Conservation (phyloP, 30 jellyfish, hydroid and myxozoan genomes). For the Rhopilema esculentum region DNA sequence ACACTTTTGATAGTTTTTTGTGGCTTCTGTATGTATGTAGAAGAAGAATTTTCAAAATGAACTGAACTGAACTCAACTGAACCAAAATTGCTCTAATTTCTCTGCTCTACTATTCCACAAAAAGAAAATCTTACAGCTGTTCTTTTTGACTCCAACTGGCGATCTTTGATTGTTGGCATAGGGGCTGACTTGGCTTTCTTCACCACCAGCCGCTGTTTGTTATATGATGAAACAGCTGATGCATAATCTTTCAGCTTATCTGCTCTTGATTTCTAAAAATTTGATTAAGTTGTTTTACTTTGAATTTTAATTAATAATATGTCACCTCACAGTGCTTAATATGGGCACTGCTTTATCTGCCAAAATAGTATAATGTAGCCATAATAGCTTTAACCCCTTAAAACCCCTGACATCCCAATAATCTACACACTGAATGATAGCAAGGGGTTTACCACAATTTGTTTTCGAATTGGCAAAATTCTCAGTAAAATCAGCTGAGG, state of each 20-base stretch:
- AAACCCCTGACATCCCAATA: no score
- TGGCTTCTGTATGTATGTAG: no score
- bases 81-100: neutral
- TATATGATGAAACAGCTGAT: conserved; percentile 42
- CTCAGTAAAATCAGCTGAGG: no score
- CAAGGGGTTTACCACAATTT: no score
- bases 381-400: no score
- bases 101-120: neutral
- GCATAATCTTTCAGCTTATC: conserved; percentile 66
- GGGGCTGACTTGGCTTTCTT: conserved; percentile 56
- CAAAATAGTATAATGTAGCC: no score
- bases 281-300: neutral
- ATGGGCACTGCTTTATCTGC: no score
- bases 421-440: no score
- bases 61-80: no score
- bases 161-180: conserved; percentile 30
- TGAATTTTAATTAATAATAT: neutral
- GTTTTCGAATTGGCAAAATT: no score
- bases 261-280: conserved; percentile 63
- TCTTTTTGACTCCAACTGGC: conserved; percentile 56
- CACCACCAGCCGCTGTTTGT: conserved; percentile 6
- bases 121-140: conserved; percentile 44
- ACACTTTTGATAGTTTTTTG: no score
- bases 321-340: neutral
- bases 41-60: no score